These are phyloP conservation scores for Ptychodera flava DNA, from an alignment of 35 echinoderm and acorn worm species.

Conservation along the genomic window DNA sequence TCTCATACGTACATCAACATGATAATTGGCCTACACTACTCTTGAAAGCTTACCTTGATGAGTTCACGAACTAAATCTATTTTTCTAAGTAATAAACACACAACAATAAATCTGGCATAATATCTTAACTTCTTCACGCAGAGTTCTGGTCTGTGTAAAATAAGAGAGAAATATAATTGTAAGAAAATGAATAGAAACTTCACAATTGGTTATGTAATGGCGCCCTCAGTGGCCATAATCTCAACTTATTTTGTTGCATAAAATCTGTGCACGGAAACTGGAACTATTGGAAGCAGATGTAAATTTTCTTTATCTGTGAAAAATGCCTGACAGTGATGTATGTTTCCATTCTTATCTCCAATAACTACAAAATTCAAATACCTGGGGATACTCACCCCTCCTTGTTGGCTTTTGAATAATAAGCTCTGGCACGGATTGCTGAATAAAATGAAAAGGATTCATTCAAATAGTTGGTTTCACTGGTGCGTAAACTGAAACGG, in stretches of 20 bases:
- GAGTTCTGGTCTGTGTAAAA: slow-evolving; percentile 61
- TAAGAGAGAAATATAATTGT: no score
- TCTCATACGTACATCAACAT: no score
- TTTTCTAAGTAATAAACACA: slow-evolving; percentile 76
- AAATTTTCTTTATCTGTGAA: no score
- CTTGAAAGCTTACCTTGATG: slow-evolving; percentile 67
- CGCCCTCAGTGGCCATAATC: no score
- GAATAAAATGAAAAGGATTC: slow-evolving; percentile 96
- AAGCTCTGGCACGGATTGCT: slow-evolving; percentile 83
- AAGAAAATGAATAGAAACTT: no score
- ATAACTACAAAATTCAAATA: not conserved
- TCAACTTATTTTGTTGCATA: no score
- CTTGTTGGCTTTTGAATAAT: slow-evolving; percentile 81
- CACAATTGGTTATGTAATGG: no score
- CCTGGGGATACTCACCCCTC: slow-evolving; percentile 63
- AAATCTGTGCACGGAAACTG: no score
- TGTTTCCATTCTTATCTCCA: no score
- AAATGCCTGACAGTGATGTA: no score
- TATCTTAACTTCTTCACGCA: slow-evolving; percentile 96
- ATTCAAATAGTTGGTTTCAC: slow-evolving; percentile 96
- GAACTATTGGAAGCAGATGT: no score
- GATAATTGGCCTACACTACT: no score
- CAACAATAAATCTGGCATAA: slow-evolving; percentile 92
- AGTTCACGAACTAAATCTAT: slow-evolving; percentile 87
- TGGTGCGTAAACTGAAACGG: slow-evolving; percentile 68